Base-by-base conservation (phyloP, 2,888 invertebrate species). In the Galeruca laticollis region DNA sequence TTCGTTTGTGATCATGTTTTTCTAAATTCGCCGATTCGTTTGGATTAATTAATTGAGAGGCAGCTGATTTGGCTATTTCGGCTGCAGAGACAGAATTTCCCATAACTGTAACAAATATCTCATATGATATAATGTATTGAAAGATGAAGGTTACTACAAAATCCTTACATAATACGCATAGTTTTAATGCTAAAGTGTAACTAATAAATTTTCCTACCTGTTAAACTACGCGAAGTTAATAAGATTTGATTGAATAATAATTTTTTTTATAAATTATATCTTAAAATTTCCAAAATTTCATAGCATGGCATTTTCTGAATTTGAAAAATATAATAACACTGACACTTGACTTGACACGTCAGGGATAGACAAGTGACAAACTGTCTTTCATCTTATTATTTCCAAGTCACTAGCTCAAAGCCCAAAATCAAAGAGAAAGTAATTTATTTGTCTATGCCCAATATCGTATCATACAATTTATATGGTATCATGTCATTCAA, bases 41-140 rank as follows among this genome's bases (percentile, higher is more conserved):
- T 40, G 87, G 84, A 66, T 85, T 81, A 15, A 87, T 81, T 51
- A 88, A 85, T 74, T 88, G 87, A n/a, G 86, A 82, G 18, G 89
- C 89, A 66, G 59, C 51, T 20, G 33, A 8, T 21, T 66, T 47
- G 2, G 88, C 86, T 68, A 87, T 81, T 76, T 89, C 88, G 10
- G 89, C 89, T 60, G 88, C 87, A 13, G 88, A 87, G 54, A 90
- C 85, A 68, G 88, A 87, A 76, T 90, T 91, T 2, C 90, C 91
- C 91, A 91, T 91, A 67, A 49, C 60, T 65, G 20, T 9, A 49
- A 65, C 18, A 26, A 40, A 62, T 37, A 61, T 26, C 26, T 26
- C 26, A 51, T 21, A 54, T 56, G 31, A 43, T 15, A 21, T 57
- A 13, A 47, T 40, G 35, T 15, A 20, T 10, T 6, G 15, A 18